phyloP scores from a whole-genome alignment of 2,888 invertebrate genomes.

The Patella caerulea region DNA sequence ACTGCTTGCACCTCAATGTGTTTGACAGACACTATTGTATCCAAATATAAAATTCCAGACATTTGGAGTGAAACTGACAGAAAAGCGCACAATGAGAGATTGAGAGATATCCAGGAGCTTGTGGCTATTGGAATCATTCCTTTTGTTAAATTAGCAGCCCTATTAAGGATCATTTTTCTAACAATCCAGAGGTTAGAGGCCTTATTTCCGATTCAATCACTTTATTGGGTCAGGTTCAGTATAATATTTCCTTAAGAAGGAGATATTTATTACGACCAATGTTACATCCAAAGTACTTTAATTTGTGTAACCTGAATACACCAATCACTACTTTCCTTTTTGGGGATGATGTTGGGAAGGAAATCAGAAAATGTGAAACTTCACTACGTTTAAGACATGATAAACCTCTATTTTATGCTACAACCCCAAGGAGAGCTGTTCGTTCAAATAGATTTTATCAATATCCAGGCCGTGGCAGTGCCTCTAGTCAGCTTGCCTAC shows the following conservation, averaged over 20 bases:
- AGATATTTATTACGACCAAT: no score
- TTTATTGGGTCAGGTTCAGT: conserved; percentile 29
- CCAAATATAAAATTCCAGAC: conserved; percentile 22
- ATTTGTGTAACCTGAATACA: no score
- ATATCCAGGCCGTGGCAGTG: no score
- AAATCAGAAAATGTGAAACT: no score
- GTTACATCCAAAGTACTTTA: no score
- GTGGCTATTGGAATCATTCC: conserved; percentile 22
- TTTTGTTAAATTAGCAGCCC: conserved; percentile 18
- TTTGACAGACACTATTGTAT: conserved; percentile 13
- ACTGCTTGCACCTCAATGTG: conserved; percentile 12
- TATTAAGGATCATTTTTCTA: conserved; percentile 11
- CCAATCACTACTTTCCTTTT: no score
- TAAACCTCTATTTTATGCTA: no score
- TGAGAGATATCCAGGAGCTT: conserved; percentile 22
- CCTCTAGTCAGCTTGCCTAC: no score
- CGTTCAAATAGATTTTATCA: no score
- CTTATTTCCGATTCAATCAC: conserved; percentile 19
- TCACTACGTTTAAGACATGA: no score
- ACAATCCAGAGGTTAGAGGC: conserved; percentile 18
- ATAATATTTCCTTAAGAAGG: conserved; percentile 22
- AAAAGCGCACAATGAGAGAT: background rate
- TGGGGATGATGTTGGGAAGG: no score
- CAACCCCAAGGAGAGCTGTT: no score
- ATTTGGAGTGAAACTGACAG: conserved; percentile 22